Percentiles rank a stretch among this genome's conserved stretches.
phyloP scores from a whole-genome alignment of 2,888 invertebrate species.

The Gerris lacustris region DNA sequence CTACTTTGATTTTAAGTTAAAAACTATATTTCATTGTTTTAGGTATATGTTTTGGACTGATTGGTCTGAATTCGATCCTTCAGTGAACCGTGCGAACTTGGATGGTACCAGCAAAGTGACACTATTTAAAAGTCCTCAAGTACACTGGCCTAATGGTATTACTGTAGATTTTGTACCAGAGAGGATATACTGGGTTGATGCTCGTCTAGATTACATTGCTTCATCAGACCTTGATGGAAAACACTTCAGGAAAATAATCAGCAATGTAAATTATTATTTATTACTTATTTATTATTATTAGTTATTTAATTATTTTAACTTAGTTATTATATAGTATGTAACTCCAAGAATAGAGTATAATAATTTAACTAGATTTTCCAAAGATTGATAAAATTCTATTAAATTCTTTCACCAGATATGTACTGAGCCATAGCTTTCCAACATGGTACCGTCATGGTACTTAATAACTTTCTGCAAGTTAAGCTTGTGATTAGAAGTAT shows the following conservation, averaged over 20 bases:
- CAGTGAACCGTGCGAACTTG: conserved; percentile 63
- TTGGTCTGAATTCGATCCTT: conserved; percentile 66
- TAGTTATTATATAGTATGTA: too few relatives aligned
- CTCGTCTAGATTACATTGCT: conserved; percentile 66
- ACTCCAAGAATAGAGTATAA: not conserved
- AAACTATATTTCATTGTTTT: conserved; percentile 13
- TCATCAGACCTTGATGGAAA: conserved; percentile 60
- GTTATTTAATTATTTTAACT: too few relatives aligned
- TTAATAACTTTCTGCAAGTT: too few relatives aligned
- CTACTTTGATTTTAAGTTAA: too few relatives aligned
- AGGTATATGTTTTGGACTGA: conserved; percentile 74
- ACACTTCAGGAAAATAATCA: conserved; percentile 52
- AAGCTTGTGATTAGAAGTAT: too few relatives aligned
- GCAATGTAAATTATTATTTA: conserved; percentile 38
- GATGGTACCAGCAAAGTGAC: conserved; percentile 59
- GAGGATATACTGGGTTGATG: conserved; percentile 79
- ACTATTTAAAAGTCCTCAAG: conserved; percentile 49
- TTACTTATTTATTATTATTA: too few relatives aligned
- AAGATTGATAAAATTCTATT: too few relatives aligned
- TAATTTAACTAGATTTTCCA: not conserved
- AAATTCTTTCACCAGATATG: too few relatives aligned
- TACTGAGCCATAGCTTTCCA: too few relatives aligned
- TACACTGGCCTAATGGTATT: conserved; percentile 79
- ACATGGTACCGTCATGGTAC: too few relatives aligned
- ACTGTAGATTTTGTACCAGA: conserved; percentile 72